Percentiles rank a stretch among this genome's conserved stretches.
phyloP scores from a whole-genome alignment of 2,888 invertebrate species.

The Aphodius granarius region DNA sequence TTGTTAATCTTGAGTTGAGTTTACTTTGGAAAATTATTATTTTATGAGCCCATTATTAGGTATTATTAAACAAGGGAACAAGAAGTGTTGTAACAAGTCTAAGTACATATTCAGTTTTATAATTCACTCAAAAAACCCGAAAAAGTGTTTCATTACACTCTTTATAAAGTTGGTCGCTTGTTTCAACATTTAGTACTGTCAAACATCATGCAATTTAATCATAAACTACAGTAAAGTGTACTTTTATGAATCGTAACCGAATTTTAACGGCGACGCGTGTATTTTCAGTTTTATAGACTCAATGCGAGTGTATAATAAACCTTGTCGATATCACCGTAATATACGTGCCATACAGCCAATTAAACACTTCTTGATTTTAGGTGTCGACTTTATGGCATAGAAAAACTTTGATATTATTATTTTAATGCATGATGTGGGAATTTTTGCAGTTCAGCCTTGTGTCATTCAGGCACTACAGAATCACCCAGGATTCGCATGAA shows the following conservation, averaged over 20 bases:
- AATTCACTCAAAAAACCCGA: no score
- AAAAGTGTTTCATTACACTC: no score
- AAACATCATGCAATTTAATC: neutral
- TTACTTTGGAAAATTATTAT: neutral
- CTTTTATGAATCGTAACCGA: neutral
- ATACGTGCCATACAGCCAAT: neutral
- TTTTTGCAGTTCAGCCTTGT: neutral
- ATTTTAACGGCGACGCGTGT: neutral
- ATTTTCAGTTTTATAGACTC: neutral
- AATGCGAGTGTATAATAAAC: neutral
- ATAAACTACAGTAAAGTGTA: neutral
- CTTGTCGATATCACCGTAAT: neutral
- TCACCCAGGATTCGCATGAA: neutral
- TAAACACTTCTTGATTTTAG: neutral
- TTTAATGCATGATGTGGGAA: neutral
- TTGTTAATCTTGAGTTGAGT: neutral
- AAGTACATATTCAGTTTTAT: no score
- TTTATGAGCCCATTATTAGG: neutral
- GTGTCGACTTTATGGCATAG: no score
- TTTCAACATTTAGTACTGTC: no score
- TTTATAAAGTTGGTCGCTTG: no score
- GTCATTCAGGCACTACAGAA: neutral
- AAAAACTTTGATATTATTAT: no score
- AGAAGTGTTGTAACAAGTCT: no score
- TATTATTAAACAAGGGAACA: neutral